Evolutionary conservation across 2,797 vertebrate genomes (phyloP), one percentile per base, ranked within the genome.

Genomic region (Anguilla obscura): DNA sequence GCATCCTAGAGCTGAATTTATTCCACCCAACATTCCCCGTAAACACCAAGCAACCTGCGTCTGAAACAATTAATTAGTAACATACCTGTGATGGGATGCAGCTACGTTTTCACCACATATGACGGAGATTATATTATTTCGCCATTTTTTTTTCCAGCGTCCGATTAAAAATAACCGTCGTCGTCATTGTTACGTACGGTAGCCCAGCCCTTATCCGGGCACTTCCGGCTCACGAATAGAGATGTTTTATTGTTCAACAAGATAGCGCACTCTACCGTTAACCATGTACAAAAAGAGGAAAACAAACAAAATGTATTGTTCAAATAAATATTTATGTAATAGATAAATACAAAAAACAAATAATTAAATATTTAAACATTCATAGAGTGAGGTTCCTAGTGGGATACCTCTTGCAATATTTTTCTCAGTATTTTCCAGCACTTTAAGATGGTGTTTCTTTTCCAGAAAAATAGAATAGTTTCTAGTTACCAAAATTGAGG

Each of bases 71-170:
- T 48, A 40, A 45, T 45, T 48, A 48, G 36, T 3, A 80, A 80
- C 76, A 18, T 80, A 80, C 76, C 76, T 80, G 16, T 3, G 36
- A 80, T 76, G 71, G 12, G 30, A 16, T 36, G 71, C 10, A 63
- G 58, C 58, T 63, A 24, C 21, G 76, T 80, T 80, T 48, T 16
- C n/a, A 36, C 36, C 2, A 18, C 16, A 18, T 80, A 24, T 80
- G 36, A 21, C 36, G 21, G 40, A 80, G 40, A 45, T 48, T 63
- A 36, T 69, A 48, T 87, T 84, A 87, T 87, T 87, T 87, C 87
- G 87, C 87, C 87, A 87, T 87, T 66, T 87, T 86, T 86, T 45
- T 87, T 80, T 48, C 36, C 45, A 58, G 82, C 21, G 60, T 54
- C 12, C 30, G 80, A 87, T 87, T 80, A 83, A 82, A 87, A 84